Evolutionary conservation across 2,888 invertebrate genomes (phyloP).

Genomic region (Ligdia adustata): DNA sequence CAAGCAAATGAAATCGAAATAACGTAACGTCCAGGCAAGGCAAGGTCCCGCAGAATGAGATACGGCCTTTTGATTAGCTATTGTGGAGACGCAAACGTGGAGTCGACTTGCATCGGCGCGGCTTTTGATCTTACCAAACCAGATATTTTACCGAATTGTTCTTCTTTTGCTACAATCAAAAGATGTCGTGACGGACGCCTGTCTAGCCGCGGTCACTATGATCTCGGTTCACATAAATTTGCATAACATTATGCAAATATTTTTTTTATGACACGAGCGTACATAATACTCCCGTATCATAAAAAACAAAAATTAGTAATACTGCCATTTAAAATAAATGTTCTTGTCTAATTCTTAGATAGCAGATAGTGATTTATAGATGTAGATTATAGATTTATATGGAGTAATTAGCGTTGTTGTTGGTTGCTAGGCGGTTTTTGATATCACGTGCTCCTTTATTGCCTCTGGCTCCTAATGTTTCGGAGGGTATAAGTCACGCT

Average conservation of each 20-base stretch:
- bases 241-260: slow-evolving; percentile 44
- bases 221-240: slow-evolving; percentile 41
- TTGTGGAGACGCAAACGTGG: slow-evolving; percentile 66
- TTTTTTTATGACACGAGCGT: slow-evolving; percentile 25
- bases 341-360: slow-evolving; percentile 17
- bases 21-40: slow-evolving; percentile 64
- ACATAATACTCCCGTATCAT: slow-evolving; percentile 11
- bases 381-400: slow-evolving; percentile 30
- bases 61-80: slow-evolving; percentile 81
- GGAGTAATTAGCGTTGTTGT: slow-evolving; percentile 44
- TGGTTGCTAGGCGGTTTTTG: slow-evolving; percentile 52
- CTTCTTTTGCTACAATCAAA: slow-evolving; percentile 37
- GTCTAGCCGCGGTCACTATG: slow-evolving; percentile 36
- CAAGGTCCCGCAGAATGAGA: slow-evolving; percentile 76
- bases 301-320: slow-evolving; percentile 9
- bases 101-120: slow-evolving; percentile 47
- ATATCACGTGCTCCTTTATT: slow-evolving; percentile 65
- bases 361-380: slow-evolving; percentile 22
- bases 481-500: slow-evolving; percentile 69
- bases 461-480: slow-evolving; percentile 60
- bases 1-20: slow-evolving; percentile 84
- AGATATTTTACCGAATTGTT: slow-evolving; percentile 39
- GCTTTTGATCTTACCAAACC: slow-evolving; percentile 35
- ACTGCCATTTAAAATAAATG: slow-evolving; percentile 19
- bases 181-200: slow-evolving; percentile 31